A percentile compares a stretch with the other conserved stretches of the same genome.
Evolutionary conservation across 2,113 vertebrate genomes (phyloP).

Genomic region (Xenopus borealis): DNA sequence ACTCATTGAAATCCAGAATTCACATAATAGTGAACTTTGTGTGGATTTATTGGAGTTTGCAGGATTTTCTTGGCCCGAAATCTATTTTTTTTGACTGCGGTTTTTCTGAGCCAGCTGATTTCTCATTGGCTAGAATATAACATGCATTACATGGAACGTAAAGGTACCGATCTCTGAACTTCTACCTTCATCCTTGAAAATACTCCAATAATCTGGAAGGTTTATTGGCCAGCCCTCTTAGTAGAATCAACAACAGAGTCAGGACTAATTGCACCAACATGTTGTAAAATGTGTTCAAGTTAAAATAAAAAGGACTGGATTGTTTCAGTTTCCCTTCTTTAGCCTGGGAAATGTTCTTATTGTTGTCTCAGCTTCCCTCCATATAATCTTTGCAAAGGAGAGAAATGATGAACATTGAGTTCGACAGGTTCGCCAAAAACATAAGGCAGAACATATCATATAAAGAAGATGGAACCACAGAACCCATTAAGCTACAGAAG

Average conservation of each 20-base stretch:
- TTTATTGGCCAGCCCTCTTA: neutral
- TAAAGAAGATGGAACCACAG: no score
- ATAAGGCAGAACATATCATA: no score
- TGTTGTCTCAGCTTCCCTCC: no score
- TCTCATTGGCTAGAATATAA: slow-evolving; percentile 37
- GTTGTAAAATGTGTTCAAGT: slow-evolving; percentile 68
- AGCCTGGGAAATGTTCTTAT: no score
- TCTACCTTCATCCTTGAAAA: slow-evolving; percentile 5
- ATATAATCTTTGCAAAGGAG: no score
- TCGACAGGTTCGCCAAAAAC: no score
- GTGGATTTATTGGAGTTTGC: slow-evolving; percentile 7
- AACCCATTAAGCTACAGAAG: no score
- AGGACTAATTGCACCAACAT: slow-evolving; percentile 46
- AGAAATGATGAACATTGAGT: no score
- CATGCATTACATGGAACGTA: slow-evolving; percentile 16
- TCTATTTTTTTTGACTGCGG: slow-evolving; percentile 31
- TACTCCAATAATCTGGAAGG: slow-evolving; percentile 23
- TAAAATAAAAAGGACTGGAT: slow-evolving; percentile 66
- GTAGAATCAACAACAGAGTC: slow-evolving; percentile 3
- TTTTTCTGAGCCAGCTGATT: slow-evolving; percentile 18
- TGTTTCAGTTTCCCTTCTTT: no score
- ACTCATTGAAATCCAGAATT: neutral
- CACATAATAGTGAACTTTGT: no score
- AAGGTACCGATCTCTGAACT: neutral
- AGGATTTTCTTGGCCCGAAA: slow-evolving; percentile 27